Percentiles rank a stretch among this genome's conserved stretches.
These are phyloP conservation scores for Drosophila macrospina DNA, from an alignment of 2,888 invertebrate genomes.

Conservation along the genomic window DNA sequence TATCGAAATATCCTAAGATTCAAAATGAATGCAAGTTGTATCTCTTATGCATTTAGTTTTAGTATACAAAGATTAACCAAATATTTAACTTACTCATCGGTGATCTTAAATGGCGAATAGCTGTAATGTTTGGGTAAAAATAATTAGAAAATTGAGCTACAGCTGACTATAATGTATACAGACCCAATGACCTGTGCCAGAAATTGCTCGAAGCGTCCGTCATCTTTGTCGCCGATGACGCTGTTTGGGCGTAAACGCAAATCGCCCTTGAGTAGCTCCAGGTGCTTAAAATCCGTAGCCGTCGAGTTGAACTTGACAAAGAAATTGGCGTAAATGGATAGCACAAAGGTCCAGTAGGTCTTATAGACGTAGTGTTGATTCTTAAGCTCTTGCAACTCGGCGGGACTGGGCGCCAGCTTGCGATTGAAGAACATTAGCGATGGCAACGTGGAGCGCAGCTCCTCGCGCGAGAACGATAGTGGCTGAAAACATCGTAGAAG, in stretches of 20 bases:
- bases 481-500: conserved; percentile 84
- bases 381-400: conserved; percentile 78
- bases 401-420: conserved; percentile 82
- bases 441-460: conserved; percentile 82
- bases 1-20: not conserved
- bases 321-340: conserved; percentile 84
- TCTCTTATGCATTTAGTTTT: too few species aligned
- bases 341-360: conserved; percentile 84
- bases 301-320: conserved; percentile 82
- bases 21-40: too few species aligned
- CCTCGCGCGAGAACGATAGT: conserved; percentile 81
- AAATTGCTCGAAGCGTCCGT: conserved; percentile 83
- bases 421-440: conserved; percentile 84
- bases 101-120: conserved; percentile 79
- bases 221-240: conserved; percentile 81
- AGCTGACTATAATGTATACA: conserved; percentile 6
- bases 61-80: not conserved
- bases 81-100: conserved; percentile 76
- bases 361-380: conserved; percentile 84
- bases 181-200: conserved; percentile 78
- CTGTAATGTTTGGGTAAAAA: conserved; percentile 42
- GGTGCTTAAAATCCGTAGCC: conserved; percentile 74
- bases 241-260: conserved; percentile 78
- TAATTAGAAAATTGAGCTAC: not conserved
- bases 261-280: conserved; percentile 82